Evolutionary conservation across 2,797 vertebrate species (phyloP), one percentile per base, ranked within the genome.

Genomic region (Eulemur albifrons): DNA sequence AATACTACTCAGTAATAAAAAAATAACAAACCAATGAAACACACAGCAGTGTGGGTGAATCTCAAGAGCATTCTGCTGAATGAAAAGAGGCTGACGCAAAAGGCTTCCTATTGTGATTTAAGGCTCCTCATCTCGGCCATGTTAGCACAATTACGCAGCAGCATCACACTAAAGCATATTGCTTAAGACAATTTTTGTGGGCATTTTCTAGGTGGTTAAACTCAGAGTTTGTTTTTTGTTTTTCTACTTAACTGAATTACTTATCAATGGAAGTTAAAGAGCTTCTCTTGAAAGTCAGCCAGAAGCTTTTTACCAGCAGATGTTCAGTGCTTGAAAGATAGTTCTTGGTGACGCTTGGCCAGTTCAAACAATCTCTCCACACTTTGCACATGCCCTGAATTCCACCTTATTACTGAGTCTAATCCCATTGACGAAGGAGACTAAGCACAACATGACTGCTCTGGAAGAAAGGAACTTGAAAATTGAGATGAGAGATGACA

Each of bases 251-350:
- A 77, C 65, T 72, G 50, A 94, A 96, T 48, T 84, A 32, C 32
- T 96, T 96, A 85, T 75, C 95, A 85, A 10, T 82, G n/a, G 61
- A 95, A 76, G 12, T 81, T 90, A 85, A 90, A 81, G 52, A 73
- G 45, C 43, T 80, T 92, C 45, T 90, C 52, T 95, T 96, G 89
- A 93, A 65, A 95, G 32, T 67, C 40, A 88, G 76, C 40, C 91
- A 90, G 87, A 96, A 93, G 25, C 17, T 89, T 93, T 88, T 67
- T 32, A 65, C 14, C 69, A 45, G 76, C 73, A 83, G 59, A 84
- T 84, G 21, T 76, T 90, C 67, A 61, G 61, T 61, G 18, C 67
- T 88, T 32, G 38, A 94, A 93, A 85, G 76, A 63, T 57, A 84
- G n/a, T 35, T 87, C 43, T 86, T 43, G 30, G 69, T 63, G 57